Evolutionary conservation across 2,113 vertebrate genomes (phyloP).

Genomic region (Lepidothrix coronata): DNA sequence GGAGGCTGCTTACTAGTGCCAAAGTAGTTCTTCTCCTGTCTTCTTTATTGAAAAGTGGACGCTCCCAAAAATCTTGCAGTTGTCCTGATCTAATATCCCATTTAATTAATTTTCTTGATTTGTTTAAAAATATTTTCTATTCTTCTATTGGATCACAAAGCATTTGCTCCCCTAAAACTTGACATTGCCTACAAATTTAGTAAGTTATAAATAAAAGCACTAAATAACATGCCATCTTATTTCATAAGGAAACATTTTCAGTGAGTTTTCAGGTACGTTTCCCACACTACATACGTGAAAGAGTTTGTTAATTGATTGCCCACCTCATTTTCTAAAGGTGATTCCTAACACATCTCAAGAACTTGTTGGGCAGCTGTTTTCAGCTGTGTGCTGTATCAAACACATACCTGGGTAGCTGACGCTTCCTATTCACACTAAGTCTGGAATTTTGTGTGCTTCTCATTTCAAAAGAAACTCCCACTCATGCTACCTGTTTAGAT

Average conservation of each 20-base stretch:
- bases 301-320: neutral
- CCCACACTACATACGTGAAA: neutral
- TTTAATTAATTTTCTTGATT: neutral
- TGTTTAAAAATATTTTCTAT: neutral
- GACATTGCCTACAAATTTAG: neutral
- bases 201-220: neutral
- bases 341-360: neutral
- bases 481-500: neutral
- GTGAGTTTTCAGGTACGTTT: neutral
- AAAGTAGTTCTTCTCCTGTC: neutral
- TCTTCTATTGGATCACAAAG: neutral
- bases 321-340: neutral
- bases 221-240: neutral
- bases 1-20: neutral
- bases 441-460: neutral
- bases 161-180: neutral
- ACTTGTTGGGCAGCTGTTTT: neutral
- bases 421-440: neutral
- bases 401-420: neutral
- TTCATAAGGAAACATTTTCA: neutral
- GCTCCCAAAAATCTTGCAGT: neutral
- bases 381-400: neutral
- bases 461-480: neutral
- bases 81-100: neutral
- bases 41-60: neutral